phyloP scores from a whole-genome alignment of 2,888 invertebrate species.

The Cyclophora albipunctata region DNA sequence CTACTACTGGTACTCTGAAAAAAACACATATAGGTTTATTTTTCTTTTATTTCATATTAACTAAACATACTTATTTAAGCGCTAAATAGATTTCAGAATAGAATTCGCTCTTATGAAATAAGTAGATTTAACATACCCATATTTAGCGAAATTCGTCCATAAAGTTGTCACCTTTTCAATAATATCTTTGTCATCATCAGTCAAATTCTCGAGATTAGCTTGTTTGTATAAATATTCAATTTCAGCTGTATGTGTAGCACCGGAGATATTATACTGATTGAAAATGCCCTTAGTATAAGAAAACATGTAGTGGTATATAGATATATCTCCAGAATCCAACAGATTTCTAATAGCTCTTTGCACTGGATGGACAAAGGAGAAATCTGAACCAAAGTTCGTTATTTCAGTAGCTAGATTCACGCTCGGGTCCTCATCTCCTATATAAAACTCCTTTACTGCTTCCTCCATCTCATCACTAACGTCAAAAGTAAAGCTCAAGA shows the following conservation, averaged over 20 bases:
- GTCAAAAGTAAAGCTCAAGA: constrained; percentile 14
- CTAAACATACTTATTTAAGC: too few species aligned
- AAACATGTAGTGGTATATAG: constrained; percentile 15
- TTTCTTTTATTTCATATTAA: too few species aligned
- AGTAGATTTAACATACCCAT: constrained; percentile 6
- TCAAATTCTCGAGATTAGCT: not conserved
- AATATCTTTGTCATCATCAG: not conserved
- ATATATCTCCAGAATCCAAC: constrained; percentile 7
- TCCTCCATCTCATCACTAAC: constrained; percentile 10
- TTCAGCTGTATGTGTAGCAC: too few species aligned
- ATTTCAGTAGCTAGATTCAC: constrained; percentile 4
- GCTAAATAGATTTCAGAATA: too few species aligned
- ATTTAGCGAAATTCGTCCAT: constrained; percentile 6
- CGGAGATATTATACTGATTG: too few species aligned
- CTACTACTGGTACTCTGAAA: not conserved
- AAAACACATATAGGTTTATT: too few species aligned
- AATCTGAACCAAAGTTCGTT: constrained; percentile 14
- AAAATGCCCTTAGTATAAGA: constrained; percentile 3
- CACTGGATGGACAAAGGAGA: constrained; percentile 14
- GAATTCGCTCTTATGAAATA: too few species aligned
- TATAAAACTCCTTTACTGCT: constrained; percentile 13
- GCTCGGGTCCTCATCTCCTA: constrained; percentile 10
- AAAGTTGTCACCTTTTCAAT: not conserved
- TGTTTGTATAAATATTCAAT: too few species aligned
- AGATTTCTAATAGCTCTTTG: constrained; percentile 11